These are phyloP conservation scores for Autographa pulchrina DNA, from an alignment of 2,888 invertebrate genomes.

Conservation along the genomic window DNA sequence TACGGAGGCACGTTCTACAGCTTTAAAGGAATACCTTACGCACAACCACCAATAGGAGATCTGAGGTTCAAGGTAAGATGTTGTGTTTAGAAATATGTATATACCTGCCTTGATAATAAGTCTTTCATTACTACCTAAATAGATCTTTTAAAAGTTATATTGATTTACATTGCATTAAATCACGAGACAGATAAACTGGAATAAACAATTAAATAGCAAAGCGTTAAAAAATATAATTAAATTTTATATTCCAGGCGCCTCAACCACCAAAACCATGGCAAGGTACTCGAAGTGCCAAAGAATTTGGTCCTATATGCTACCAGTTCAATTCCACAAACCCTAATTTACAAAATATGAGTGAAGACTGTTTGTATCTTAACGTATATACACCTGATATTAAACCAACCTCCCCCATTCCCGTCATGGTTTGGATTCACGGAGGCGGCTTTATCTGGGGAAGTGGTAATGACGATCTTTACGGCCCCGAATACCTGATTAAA, in stretches of 20 bases:
- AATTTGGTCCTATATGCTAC: constrained; percentile 71
- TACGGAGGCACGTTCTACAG: constrained; percentile 70
- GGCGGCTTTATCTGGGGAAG: constrained; percentile 75
- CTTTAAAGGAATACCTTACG: constrained; percentile 81
- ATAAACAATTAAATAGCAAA: neutral
- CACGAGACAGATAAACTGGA: no score
- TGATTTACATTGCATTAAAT: no score
- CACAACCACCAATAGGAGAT: constrained; percentile 73
- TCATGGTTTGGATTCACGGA: constrained; percentile 82
- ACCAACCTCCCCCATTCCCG: constrained; percentile 66
- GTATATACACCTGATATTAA: constrained; percentile 76
- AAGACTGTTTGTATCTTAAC: constrained; percentile 82
- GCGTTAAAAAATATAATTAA: neutral
- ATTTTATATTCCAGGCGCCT: constrained; percentile 72
- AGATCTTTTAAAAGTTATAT: no score
- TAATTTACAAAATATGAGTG: constrained; percentile 63
- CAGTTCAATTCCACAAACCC: constrained; percentile 51
- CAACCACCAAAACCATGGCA: constrained; percentile 73
- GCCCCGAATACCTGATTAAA: constrained; percentile 78
- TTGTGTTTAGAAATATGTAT: no score
- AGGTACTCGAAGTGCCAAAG: constrained; percentile 74
- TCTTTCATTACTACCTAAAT: no score
- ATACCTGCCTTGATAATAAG: no score
- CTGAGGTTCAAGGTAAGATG: constrained; percentile 75
- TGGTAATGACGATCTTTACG: constrained; percentile 74